phyloP scores from a whole-genome alignment of 1,140 invertebrate genomes.

The Brachionus koreanus region DNA sequence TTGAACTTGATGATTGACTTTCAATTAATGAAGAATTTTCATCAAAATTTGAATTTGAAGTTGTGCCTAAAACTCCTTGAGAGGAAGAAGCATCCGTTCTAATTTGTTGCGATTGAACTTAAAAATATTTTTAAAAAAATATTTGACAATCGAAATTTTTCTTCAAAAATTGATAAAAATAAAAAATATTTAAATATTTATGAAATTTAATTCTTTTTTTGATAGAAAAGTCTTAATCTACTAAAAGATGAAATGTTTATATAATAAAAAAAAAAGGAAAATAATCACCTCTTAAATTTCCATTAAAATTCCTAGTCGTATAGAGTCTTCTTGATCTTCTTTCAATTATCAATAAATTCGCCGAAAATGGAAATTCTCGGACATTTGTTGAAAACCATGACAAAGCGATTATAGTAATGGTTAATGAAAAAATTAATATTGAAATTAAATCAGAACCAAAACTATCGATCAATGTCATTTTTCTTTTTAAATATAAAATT shows the following conservation, averaged over 20 bases:
- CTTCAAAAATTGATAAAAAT: too few species aligned
- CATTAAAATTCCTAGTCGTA: background rate
- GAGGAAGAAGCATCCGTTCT: background rate
- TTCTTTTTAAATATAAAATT: background rate
- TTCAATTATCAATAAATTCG: constrained; percentile 40
- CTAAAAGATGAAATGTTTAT: background rate
- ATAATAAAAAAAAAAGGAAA: background rate
- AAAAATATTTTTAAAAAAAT: background rate
- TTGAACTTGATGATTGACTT: background rate
- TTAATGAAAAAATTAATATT: background rate
- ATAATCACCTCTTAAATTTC: background rate
- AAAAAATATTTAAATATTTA: too few species aligned
- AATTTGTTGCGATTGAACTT: background rate
- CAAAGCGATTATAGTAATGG: constrained; percentile 8
- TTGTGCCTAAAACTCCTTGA: background rate
- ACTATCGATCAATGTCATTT: constrained; percentile 31
- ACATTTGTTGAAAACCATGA: constrained; percentile 43
- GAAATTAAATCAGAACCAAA: constrained; percentile 13
- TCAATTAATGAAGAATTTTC: background rate
- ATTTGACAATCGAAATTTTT: background rate
- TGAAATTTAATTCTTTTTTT: too few species aligned
- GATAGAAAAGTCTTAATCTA: too few species aligned
- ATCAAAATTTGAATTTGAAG: background rate
- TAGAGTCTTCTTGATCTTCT: background rate
- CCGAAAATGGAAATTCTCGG: constrained; percentile 9